Evolutionary conservation across 2,113 vertebrate genomes (phyloP).

Genomic region (Aramus guarauna): DNA sequence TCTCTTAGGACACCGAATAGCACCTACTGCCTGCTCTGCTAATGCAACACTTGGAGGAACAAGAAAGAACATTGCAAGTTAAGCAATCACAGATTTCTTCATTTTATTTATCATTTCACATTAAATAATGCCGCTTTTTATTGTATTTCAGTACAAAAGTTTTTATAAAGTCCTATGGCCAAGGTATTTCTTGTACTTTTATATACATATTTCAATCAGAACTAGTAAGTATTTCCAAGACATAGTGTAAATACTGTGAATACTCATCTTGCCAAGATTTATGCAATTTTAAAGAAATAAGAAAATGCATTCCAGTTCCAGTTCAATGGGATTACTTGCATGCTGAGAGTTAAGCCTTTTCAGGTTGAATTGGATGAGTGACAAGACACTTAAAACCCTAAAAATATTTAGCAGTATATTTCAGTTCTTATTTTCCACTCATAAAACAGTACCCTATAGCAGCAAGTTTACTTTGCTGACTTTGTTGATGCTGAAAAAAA

Average conservation of each 20-base stretch:
- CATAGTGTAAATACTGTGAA: neutral
- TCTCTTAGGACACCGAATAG: neutral
- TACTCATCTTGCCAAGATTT: neutral
- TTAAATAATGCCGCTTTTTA: neutral
- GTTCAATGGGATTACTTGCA: constrained; percentile 36
- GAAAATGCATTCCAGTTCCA: constrained; percentile 34
- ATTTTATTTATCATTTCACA: neutral
- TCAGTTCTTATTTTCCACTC: constrained; percentile 35
- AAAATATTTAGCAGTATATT: constrained; percentile 33
- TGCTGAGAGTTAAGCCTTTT: constrained; percentile 38
- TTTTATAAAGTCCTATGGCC: neutral
- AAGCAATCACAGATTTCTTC: neutral
- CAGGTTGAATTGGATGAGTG: constrained; percentile 30
- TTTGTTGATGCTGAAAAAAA: neutral
- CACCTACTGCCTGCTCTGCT: neutral
- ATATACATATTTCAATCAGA: neutral
- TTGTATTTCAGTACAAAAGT: neutral
- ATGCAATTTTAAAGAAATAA: neutral
- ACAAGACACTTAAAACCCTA: constrained; percentile 31
- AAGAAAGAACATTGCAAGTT: neutral
- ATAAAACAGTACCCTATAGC: neutral
- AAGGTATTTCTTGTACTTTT: neutral
- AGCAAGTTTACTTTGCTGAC: neutral
- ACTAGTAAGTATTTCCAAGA: neutral
- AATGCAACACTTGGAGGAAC: neutral